Percentiles rank a stretch among this genome's conserved stretches.
These are phyloP conservation scores for Pyrgilauda ruficollis DNA, from an alignment of 2,113 vertebrate species.

Conservation along the genomic window DNA sequence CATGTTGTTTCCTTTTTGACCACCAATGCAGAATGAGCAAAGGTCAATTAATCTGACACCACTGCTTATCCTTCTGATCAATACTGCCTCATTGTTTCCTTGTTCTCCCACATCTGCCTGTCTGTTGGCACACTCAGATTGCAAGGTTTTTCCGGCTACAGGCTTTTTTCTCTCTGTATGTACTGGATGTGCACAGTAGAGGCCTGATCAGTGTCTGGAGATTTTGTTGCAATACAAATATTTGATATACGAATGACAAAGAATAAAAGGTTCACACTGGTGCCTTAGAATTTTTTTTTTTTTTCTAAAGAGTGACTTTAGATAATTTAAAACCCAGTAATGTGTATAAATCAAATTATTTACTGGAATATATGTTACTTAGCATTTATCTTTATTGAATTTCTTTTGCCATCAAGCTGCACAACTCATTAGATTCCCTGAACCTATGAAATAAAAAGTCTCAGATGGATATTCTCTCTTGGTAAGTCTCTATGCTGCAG, in stretches of 20 bases:
- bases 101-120: constrained; percentile 6
- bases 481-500: neutral
- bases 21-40: constrained; percentile 35
- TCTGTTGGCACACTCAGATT: neutral
- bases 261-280: neutral
- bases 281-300: neutral
- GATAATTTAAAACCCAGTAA: neutral
- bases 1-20: constrained; percentile 52
- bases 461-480: neutral
- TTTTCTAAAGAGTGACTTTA: neutral
- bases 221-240: neutral
- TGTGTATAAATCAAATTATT: constrained; percentile 23
- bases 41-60: constrained; percentile 60
- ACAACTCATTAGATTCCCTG: neutral
- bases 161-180: neutral
- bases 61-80: constrained; percentile 29
- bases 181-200: neutral
- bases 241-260: neutral
- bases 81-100: constrained; percentile 45
- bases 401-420: neutral
- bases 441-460: neutral
- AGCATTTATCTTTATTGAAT: constrained; percentile 26
- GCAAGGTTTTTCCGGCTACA: neutral
- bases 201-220: neutral
- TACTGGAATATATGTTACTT: constrained; percentile 16